Evolutionary conservation across 2,888 invertebrate genomes (phyloP).

Genomic region (Dynastes grantii): DNA sequence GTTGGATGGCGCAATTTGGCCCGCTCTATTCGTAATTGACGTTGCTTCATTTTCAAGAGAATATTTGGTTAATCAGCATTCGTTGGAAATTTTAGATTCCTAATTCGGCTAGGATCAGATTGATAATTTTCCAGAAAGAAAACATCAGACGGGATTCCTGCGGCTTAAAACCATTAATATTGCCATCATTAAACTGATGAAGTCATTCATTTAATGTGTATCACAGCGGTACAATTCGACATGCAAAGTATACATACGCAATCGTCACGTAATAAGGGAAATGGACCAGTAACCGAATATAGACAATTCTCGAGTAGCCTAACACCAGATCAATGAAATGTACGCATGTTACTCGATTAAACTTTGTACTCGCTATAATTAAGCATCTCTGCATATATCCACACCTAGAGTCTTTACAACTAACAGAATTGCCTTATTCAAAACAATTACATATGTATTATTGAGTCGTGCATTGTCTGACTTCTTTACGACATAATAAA

Average conservation of each 20-base stretch:
- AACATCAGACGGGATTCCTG: too few species aligned
- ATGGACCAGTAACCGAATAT: background rate
- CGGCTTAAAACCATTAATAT: too few species aligned
- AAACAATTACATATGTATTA: background rate
- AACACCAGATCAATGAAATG: background rate
- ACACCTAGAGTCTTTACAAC: background rate
- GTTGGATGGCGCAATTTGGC: too few species aligned
- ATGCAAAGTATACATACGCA: background rate
- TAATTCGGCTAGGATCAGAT: too few species aligned
- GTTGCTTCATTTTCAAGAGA: background rate
- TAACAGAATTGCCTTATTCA: background rate
- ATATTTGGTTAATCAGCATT: background rate
- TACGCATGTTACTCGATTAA: background rate
- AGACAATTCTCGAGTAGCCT: background rate
- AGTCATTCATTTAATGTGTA: conserved; percentile 5
- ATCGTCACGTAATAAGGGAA: background rate
- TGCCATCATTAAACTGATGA: background rate
- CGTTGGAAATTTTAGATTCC: too few species aligned
- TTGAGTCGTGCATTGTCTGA: background rate
- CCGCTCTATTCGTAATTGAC: too few species aligned
- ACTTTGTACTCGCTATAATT: background rate
- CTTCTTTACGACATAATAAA: background rate
- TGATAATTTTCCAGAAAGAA: too few species aligned
- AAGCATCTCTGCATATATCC: background rate
- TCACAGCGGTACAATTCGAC: background rate